These are phyloP conservation scores for Macropus fuliginosus DNA, from an alignment of 2,797 vertebrate genomes.

Conservation along the genomic window DNA sequence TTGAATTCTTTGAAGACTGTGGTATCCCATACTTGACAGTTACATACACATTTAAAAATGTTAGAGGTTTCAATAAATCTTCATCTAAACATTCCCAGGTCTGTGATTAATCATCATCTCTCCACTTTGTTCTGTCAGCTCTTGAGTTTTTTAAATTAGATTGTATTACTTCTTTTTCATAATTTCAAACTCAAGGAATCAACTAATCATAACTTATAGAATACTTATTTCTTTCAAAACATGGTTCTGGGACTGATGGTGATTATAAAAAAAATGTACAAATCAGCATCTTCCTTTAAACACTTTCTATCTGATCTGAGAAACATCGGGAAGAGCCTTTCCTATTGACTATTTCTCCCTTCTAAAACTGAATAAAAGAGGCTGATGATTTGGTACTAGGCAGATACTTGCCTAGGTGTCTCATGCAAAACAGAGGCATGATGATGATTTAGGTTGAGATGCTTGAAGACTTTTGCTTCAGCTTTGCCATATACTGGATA, in stretches of 20 bases:
- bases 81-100: neutral
- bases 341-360: neutral
- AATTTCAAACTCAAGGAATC: neutral
- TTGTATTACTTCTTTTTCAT: neutral
- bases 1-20: neutral
- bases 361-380: constrained; percentile 1
- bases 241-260: neutral
- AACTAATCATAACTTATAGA: neutral
- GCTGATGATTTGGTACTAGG: neutral
- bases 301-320: neutral
- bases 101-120: neutral
- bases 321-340: neutral
- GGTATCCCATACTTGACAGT: neutral
- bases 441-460: neutral
- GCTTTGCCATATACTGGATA: neutral
- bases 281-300: neutral
- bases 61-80: neutral
- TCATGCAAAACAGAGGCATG: neutral
- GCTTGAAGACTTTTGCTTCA: neutral
- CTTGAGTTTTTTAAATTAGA: neutral
- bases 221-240: neutral
- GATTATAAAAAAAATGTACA: neutral
- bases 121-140: neutral
- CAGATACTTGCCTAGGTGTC: neutral
- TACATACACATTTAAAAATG: neutral